Base-by-base conservation (phyloP, 2,888 invertebrate genomes). In the Rhagium mordax region DNA sequence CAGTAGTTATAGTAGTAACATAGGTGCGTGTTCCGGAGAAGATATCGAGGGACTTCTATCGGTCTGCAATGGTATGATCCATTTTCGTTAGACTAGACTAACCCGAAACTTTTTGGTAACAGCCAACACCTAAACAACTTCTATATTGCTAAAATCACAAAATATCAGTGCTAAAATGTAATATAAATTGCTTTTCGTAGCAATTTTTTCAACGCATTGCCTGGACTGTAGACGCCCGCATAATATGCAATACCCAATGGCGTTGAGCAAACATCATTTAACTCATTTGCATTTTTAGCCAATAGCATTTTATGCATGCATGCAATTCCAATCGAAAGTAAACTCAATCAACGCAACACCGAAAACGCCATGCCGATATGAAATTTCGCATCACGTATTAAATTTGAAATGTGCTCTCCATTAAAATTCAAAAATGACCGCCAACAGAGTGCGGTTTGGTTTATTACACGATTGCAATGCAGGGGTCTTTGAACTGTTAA, bases 351-450 rank as follows among this genome's bases (percentile, higher is more conserved):
- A 13, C 65, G 53, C 18, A 51, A 53, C 48, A 18, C 27, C 51
- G 51, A 64, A 27, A 64, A 64, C 15, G 49, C 49, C 27, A 65
- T 29, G 53, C 29, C 53, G 49, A 53, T 65, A 59, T 59, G 59
- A 33, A 59, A 59, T 33, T 55, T 27, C 33, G 59, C 33, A 29
- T 59, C 59, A 59, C 59, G 59, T 59, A 59, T 59, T 59, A 59
- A 59, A 59, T 59, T 59, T 59, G 59, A 59, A 59, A 59, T 65
- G 64, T 41, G 65, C 53, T 24, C 27, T 65, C 53, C 65, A 65
- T 65, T 65, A 65, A 65, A 51, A 65, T 65, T 65, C 65, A 29
- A 65, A 65, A 65, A 65, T 65, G 51, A 65, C 65, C 53, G 20
- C 53, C 29, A 53, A 16, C 51, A 65, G 53, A 65, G 65, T 29